Conservation (phyloP, 2,113 vertebrate genomes). For the Lycaon pictus region DNA sequence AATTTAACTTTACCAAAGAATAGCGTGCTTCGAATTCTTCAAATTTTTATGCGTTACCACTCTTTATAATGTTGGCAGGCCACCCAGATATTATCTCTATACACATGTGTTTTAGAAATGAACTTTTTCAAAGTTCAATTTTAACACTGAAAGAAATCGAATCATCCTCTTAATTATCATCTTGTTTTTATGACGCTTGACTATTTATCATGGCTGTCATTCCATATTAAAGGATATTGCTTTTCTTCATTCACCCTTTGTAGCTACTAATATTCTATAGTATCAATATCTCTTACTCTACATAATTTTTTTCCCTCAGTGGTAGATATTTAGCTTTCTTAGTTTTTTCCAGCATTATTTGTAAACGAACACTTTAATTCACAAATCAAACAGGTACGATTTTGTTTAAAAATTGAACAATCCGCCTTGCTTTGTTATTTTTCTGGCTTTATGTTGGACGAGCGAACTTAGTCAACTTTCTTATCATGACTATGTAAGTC, state of each 20-base stretch:
- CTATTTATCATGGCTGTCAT: background rate
- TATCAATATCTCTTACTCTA: background rate
- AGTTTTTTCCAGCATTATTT: constrained; percentile 8
- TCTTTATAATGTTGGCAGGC: background rate
- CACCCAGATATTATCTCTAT: background rate
- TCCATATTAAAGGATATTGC: background rate
- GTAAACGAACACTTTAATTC: background rate
- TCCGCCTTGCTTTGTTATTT: background rate
- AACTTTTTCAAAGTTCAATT: background rate
- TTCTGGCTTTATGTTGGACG: constrained; percentile 7
- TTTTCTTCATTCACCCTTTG: background rate
- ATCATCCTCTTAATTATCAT: background rate
- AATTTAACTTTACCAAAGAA: constrained; percentile 23
- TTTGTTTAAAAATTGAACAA: background rate
- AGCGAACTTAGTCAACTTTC: background rate
- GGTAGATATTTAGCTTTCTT: background rate
- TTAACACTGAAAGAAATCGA: background rate
- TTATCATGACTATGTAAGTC: background rate
- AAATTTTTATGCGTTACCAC: background rate
- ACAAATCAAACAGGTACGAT: background rate
- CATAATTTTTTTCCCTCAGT: background rate
- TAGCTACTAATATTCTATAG: background rate
- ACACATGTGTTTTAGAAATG: background rate
- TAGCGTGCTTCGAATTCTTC: background rate
- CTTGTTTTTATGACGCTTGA: background rate